phyloP scores from a whole-genome alignment of 2,888 invertebrate genomes.

The Troides oblongomaculatus region DNA sequence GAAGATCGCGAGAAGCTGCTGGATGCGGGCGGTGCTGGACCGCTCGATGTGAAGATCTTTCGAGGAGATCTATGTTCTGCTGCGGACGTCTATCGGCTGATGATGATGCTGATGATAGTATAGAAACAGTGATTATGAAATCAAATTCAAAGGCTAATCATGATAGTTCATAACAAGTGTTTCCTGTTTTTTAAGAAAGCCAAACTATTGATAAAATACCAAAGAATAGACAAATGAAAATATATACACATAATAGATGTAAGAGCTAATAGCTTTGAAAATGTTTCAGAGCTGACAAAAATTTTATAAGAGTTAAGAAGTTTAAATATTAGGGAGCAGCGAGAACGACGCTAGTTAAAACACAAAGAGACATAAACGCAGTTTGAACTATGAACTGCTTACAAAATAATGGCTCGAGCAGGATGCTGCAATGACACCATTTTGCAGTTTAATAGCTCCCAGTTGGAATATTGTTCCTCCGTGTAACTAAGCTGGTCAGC shows the following conservation, averaged over 20 bases:
- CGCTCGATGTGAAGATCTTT: too few species aligned
- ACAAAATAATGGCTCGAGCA: conserved; percentile 20
- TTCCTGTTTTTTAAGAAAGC: too few species aligned
- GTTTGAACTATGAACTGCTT: conserved; percentile 26
- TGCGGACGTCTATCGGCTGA: too few species aligned
- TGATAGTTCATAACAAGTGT: too few species aligned
- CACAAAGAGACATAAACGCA: conserved; percentile 25
- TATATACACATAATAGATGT: too few species aligned
- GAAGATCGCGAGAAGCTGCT: too few species aligned
- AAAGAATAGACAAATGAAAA: too few species aligned
- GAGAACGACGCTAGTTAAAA: conserved; percentile 7
- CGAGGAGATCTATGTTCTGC: too few species aligned
- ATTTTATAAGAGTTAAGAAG: conserved; percentile 1
- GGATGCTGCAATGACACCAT: conserved; percentile 25
- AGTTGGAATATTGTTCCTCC: conserved; percentile 22
- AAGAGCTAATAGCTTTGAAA: not conserved
- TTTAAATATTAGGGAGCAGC: conserved; percentile 1
- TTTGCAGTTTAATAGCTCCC: conserved; percentile 29
- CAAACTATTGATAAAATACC: too few species aligned
- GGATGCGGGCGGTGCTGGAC: too few species aligned
- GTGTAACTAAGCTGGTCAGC: conserved; percentile 23
- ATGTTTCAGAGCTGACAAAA: not conserved
- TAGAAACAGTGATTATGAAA: not conserved
- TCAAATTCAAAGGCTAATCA: too few species aligned
- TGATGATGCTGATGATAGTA: not conserved